Base-by-base conservation (phyloP, 2,113 vertebrate species). In the Lagopus muta region DNA sequence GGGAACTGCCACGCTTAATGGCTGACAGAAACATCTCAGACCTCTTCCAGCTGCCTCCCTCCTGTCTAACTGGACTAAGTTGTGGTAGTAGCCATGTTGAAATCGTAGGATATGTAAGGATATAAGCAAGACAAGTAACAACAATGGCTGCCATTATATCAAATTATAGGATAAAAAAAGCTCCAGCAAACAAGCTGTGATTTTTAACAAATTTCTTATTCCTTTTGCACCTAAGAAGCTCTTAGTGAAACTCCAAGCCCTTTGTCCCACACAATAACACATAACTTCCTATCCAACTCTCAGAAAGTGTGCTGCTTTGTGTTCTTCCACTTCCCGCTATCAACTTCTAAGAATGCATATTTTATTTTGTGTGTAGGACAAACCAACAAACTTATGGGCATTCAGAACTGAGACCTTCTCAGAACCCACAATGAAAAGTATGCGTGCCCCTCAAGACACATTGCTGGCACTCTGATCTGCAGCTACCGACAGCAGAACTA, bases 381-480 rank as follows among this genome's bases (percentile, higher is more conserved):
- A 76, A 85, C 45, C 22, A 60, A 87, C 84, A 62, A 64, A 89
- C 74, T 76, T 86, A 48, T 36, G 87, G 86, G 65, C 83, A 65
- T 43, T 93, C 64, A 32, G 50, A 82, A 76, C 16, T 18, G 24
- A 60, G 54, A 73, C 45, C 48, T 76, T 70, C 81, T 73, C n/a
- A 67, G 89, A 82, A 89, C 67, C 47, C 72, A 91, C 16, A 32
- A 86, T 11, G 25, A 94, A 67, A 91, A 86, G 69, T 47, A 52
- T 6, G n/a, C 28, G 55, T 71, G 79, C 38, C 73, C 79, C 85
- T 83, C 72, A 45, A 89, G 87, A 86, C 67, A 60, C 47, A 15
- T 6, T 69, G 38, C 71, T 91, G 73, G 90, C 70, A 89, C 82
- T 60, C 65, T 36, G 22, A 60, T 34, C 79, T 50, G 69, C 55